Conservation (phyloP, 2,888 invertebrate species). For the Agrochola lychnidis region DNA sequence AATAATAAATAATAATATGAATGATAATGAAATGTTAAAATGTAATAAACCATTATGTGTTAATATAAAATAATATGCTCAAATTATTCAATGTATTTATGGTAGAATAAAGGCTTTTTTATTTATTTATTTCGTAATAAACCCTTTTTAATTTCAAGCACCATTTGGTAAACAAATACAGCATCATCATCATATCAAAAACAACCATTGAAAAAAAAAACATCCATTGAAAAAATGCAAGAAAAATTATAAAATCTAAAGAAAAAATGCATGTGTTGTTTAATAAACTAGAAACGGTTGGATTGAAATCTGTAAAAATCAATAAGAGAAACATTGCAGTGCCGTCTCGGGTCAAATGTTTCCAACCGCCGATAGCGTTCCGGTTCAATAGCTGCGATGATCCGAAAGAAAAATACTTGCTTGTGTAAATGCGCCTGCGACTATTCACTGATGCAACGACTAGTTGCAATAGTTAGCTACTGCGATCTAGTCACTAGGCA, state of each 20-base stretch:
- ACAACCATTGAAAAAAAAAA: not conserved
- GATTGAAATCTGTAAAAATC: not conserved
- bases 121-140: too few species aligned
- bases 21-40: too few species aligned
- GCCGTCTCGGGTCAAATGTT: conserved; percentile 25
- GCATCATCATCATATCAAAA: not conserved
- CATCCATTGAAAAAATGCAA: not conserved
- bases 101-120: too few species aligned
- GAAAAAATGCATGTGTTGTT: not conserved
- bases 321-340: conserved; percentile 17
- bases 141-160: too few species aligned
- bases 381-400: conserved; percentile 26
- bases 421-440: conserved; percentile 27
- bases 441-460: conserved; percentile 8
- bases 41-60: too few species aligned
- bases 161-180: not conserved
- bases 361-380: not conserved
- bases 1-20: too few species aligned
- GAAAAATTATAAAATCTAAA: not conserved
- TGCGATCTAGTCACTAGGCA: not conserved
- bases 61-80: too few species aligned
- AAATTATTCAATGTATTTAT: too few species aligned
- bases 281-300: not conserved
- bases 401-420: conserved; percentile 26
- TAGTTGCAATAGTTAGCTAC: not conserved